Percentiles rank a stretch among this genome's conserved stretches.
Conservation (phyloP, 2,797 vertebrate species). For the Galago senegalensis region DNA sequence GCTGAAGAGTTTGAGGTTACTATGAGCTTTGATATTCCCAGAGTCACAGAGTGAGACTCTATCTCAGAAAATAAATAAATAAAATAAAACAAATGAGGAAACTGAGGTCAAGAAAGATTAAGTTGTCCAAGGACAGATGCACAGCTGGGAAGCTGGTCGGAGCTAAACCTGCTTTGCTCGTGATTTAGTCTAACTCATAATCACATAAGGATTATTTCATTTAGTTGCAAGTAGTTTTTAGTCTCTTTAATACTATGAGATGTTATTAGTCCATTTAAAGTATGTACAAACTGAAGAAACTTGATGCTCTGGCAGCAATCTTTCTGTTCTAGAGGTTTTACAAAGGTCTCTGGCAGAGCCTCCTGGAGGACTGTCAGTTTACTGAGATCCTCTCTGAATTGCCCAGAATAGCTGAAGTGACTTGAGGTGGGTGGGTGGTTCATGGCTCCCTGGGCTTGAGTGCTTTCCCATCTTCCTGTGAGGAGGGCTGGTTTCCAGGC, state of each 20-base stretch:
- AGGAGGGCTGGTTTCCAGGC: neutral
- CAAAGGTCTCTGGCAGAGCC: neutral
- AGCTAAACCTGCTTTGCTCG: neutral
- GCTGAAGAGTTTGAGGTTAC: too few relatives aligned
- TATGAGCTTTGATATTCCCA: too few relatives aligned
- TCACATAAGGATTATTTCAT: neutral
- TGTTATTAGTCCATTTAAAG: neutral
- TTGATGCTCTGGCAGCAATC: neutral
- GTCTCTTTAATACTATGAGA: neutral
- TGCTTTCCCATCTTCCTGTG: neutral
- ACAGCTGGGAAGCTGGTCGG: neutral
- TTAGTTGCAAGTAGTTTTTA: conserved; percentile 42
- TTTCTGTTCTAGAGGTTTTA: neutral
- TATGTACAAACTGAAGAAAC: neutral
- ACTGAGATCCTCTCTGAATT: neutral
- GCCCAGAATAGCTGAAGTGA: neutral
- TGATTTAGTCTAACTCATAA: neutral
- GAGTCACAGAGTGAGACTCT: too few relatives aligned
- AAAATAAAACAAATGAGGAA: neutral
- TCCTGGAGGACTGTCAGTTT: neutral
- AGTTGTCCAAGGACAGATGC: neutral
- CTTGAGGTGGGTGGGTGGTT: neutral
- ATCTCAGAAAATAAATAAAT: too few relatives aligned
- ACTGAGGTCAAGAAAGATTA: neutral
- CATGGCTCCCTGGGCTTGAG: neutral